Percentiles rank a stretch among this genome's conserved stretches.
Conservation (phyloP, 2,888 invertebrate species). For the Cheilosia grossa region DNA sequence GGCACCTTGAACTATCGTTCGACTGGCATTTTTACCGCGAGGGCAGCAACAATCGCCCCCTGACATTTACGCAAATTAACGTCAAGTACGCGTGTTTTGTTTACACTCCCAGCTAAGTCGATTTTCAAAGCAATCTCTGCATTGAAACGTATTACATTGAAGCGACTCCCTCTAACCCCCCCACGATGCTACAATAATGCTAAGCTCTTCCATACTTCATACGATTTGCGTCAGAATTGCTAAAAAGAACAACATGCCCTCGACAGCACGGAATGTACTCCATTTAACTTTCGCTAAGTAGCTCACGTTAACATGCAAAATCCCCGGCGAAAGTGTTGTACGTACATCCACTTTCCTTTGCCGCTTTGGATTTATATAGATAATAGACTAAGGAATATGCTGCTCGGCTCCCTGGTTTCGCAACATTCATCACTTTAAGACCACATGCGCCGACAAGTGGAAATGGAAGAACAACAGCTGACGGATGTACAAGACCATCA, state of each 20-base stretch:
- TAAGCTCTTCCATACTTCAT: slow-evolving; percentile 34
- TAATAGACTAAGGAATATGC: slow-evolving; percentile 59
- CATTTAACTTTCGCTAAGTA: slow-evolving; percentile 69
- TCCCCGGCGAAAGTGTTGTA: slow-evolving; percentile 56
- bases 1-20: too few relatives aligned
- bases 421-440: slow-evolving; percentile 68
- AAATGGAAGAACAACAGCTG: slow-evolving; percentile 64
- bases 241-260: slow-evolving; percentile 6
- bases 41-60: background rate
- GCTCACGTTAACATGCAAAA: slow-evolving; percentile 69
- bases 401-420: slow-evolving; percentile 4
- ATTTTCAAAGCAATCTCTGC: background rate
- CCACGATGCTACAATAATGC: slow-evolving; percentile 29
- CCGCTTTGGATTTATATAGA: slow-evolving; percentile 28
- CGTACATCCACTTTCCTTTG: background rate
- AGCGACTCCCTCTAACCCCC: background rate
- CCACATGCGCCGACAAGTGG: slow-evolving; percentile 51
- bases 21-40: background rate
- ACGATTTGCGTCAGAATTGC: slow-evolving; percentile 38
- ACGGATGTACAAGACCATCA: slow-evolving; percentile 17
- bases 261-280: slow-evolving; percentile 39
- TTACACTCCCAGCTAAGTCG: background rate
- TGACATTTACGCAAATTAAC: background rate
- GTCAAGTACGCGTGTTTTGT: background rate
- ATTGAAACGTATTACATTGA: background rate